Evolutionary conservation across 2,888 invertebrate species (phyloP), one percentile per base, ranked within the genome.

Genomic region (Folsomia candida): DNA sequence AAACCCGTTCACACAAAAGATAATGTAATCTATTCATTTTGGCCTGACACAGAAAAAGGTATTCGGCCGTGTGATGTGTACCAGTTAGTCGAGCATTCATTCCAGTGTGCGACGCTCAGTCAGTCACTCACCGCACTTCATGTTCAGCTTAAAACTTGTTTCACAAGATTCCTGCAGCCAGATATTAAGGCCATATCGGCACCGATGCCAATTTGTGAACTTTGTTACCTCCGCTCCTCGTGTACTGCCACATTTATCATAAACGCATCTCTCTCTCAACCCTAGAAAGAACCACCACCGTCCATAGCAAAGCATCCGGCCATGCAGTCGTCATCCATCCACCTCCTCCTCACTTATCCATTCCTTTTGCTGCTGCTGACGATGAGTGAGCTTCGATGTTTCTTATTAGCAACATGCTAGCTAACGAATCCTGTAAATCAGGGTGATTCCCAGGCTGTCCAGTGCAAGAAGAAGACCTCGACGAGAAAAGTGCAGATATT

Each of bases 161-260:
- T 77, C 75, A 74, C 79, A 71, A 77, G 79, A 79, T 79, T 79
- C 79, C 77, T 77, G 67, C 74, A 72, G n/a, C n/a, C n/a, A n/a
- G n/a, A 76, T 74, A 76, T 76, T 75, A 67, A 70, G 69, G 72
- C 71, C 68, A 64, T 75, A 79, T 75, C 73, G 68, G 78, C 74
- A 75, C 74, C 73, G 72, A 75, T 76, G 77, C 78, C 78, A 78
- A 78, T 78, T 78, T 77, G 75, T 76, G 74, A 78, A 76, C 76
- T 78, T 70, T 74, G 72, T 74, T 74, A 66, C 59, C 37, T 62
- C 57, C 54, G 25, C 37, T 61, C 72, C 20, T 64, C 47, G 37
- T 64, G 28, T 37, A 29, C 47, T 47, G 64, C 25, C 24, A 47
- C 64, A 64, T 64, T 64, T 64, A 51, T 64, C 54, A 51, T 51